Base-by-base conservation (phyloP, 1,140 invertebrate species). In the Ostrea edulis region DNA sequence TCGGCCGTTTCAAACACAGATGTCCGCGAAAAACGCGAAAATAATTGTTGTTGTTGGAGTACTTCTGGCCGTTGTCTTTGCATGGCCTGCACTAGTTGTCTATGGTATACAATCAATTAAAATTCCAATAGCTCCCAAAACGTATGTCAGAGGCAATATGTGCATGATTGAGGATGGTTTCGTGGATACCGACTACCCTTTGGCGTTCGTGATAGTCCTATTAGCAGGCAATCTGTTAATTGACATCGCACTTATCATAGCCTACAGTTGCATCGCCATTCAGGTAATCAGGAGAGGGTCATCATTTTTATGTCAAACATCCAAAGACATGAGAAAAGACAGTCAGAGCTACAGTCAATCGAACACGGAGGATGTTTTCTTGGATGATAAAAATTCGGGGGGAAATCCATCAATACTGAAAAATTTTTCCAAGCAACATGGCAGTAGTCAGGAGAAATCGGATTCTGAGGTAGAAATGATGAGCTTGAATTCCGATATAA, bases 71-170 rank as follows among this genome's bases (percentile, higher is more conserved):
- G 9, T 91, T 17, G 77, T 84, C 1, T 90, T 91, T 55, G 89
- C 90, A 51, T 93, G 91, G 90, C 92, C 92, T 9, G 90, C 90
- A 0, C 62, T 92, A 11, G 62, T 93, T 12, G n/a, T 93, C 0
- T 93, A 93, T 85, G 92, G 92, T 8, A 90, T 82, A n/a, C 86
- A 89, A 71, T 85, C 86, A 8, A n/a, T 91, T 8, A 29, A 35
- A 2, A 17, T 90, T 22, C 83, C 82, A 0, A 82, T 85, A 11
- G 86, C 77, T 2, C n/a, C 62, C 29, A 83, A 65, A n/a, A 14
- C 52, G 68, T 53, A 87, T 25, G n/a, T 89, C 1, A 54, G 62
- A 0, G 87, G 86, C 9, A 65, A 86, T 35, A 88, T 89, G 9
- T 93, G 92, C 29, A 29, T 90, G 14, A 87, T 92, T 2, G 87